Evolutionary conservation across 1,140 invertebrate genomes (phyloP), one percentile per base, ranked within the genome.

Genomic region (Pantala flavescens): DNA sequence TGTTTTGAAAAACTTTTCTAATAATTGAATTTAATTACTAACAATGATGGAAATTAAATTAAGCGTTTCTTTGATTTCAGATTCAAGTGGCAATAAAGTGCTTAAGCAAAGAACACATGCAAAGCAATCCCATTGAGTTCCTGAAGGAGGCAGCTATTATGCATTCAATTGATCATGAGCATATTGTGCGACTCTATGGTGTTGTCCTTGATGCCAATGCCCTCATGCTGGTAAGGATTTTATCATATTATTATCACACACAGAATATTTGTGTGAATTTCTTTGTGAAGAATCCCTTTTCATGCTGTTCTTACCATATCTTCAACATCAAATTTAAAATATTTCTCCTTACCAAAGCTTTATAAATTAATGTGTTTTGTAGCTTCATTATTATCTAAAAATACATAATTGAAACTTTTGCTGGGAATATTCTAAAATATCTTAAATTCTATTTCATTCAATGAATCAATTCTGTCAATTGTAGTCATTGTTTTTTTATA

Each of bases 81-180:
- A 91, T 96, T 76, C 93, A 98, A 89, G 97, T 99, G 63, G 98
- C 98, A 0, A 96, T 99, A 73, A 99, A 99, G 84, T 97, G 95
- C 82, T 83, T 99, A 19, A 94, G 92, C 70, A 89, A 94, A 74
- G 96, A 98, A 79, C 86, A 94, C 71, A 94, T 98, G 92, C 93
- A 96, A 78, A 95, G 93, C 76, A 98, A 98, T 82, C 94, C 95
- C 0, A 91, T 95, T 79, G 96, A 98, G 82, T 99, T 99, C 84
- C 84, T 99, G 21, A 98, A 98, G 82, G 98, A 99, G 84, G 98
- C 97, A 0, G 94, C 94, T 7, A 97, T 98, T 70, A 98, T 99
- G 96, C 96, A 98, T 82, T 91, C 92, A 71, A 97, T 99, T 78
- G 94, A 98, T 80, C 96, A 99, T 81, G 93, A 96, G 78, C 94